A percentile compares a stretch with the other conserved stretches of the same genome.
Evolutionary conservation across 2,113 vertebrate genomes (phyloP).

Genomic region (Aramus guarauna): DNA sequence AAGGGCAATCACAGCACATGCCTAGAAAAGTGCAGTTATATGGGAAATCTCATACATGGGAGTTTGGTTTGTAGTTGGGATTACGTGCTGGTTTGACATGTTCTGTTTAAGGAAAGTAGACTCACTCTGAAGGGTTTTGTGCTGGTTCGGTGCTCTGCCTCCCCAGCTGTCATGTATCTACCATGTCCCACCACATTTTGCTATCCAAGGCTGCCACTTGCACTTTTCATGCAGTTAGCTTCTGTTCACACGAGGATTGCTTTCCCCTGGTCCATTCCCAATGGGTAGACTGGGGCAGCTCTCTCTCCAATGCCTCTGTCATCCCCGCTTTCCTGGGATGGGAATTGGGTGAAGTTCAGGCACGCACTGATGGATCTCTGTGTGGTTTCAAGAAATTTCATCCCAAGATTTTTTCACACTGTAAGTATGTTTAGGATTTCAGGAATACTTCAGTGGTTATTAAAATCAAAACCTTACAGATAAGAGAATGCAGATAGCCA

Average conservation of each 20-base stretch:
- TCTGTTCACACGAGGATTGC: neutral
- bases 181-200: neutral
- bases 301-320: neutral
- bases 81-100: neutral
- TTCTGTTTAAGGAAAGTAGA: neutral
- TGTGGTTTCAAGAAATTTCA: neutral
- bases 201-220: neutral
- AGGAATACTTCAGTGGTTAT: neutral
- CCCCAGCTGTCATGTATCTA: neutral
- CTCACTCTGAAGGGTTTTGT: neutral
- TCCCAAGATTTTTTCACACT: neutral
- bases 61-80: neutral
- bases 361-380: fast-evolving
- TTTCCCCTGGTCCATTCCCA: neutral
- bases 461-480: neutral
- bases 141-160: fast-evolving
- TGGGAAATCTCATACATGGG: neutral
- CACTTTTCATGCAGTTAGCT: neutral
- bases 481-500: neutral
- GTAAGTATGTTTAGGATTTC: neutral
- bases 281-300: neutral
- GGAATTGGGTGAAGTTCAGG: neutral
- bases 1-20: neutral
- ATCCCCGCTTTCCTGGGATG: neutral
- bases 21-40: neutral